Conservation (phyloP, 1,140 invertebrate species). For the Drosophila punjabiensis region DNA sequence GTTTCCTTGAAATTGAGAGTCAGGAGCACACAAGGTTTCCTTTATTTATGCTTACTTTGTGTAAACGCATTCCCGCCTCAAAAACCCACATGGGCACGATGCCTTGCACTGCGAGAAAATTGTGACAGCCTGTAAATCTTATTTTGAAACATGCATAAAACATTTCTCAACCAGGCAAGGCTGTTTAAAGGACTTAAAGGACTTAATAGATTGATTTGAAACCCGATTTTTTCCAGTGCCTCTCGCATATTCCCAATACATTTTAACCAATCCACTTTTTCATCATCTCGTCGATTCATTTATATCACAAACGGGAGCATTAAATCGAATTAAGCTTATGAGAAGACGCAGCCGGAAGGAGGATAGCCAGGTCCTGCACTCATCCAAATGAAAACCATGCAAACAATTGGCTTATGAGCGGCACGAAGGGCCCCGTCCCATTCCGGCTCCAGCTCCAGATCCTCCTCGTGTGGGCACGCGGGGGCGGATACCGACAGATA, state of each 20-base stretch:
- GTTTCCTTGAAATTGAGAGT: constrained; percentile 52
- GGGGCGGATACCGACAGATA: constrained; percentile 16
- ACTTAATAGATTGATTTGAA: no score
- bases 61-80: constrained; percentile 71
- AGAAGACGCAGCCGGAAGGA: constrained; percentile 60
- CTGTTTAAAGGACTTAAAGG: background rate
- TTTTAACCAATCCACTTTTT: constrained; percentile 84
- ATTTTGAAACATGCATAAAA: background rate
- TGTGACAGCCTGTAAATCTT: background rate
- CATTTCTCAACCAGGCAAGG: background rate
- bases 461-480: constrained; percentile 6
- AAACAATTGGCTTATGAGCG: constrained; percentile 83
- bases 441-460: constrained; percentile 2
- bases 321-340: constrained; percentile 85
- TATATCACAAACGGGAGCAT: constrained; percentile 85
- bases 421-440: constrained; percentile 52
- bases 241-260: constrained; percentile 74
- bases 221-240: constrained; percentile 1
- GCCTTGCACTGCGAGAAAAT: constrained; percentile 1
- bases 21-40: constrained; percentile 62
- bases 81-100: constrained; percentile 35
- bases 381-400: constrained; percentile 80
- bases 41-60: constrained; percentile 83
- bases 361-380: constrained; percentile 64
- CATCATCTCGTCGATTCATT: constrained; percentile 84